Conservation (phyloP, 2,888 invertebrate species). For the Thera obeliscata region DNA sequence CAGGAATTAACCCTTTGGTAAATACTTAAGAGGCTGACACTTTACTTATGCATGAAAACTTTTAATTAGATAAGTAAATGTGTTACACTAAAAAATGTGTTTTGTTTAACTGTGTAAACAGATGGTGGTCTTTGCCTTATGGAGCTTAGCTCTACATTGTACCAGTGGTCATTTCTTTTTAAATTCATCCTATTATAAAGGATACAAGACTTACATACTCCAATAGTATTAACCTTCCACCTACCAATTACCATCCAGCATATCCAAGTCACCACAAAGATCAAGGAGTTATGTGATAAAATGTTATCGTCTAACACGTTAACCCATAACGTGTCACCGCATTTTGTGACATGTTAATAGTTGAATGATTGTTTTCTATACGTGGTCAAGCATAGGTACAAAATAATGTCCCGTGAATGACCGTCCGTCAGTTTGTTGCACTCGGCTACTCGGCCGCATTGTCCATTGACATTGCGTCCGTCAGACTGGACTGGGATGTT, state of each 20-base stretch:
- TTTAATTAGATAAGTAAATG: no score
- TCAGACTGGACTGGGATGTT: constrained; percentile 34
- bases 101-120: no score
- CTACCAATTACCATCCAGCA: constrained; percentile 8
- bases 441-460: constrained; percentile 63
- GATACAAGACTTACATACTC: no score
- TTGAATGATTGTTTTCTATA: constrained; percentile 38
- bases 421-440: constrained; percentile 73
- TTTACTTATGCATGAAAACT: no score
- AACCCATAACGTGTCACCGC: constrained; percentile 20
- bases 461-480: constrained; percentile 71
- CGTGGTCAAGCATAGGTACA: constrained; percentile 58
- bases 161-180: no score
- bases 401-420: constrained; percentile 68
- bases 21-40: no score
- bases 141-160: no score
- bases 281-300: constrained; percentile 14
- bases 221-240: background rate
- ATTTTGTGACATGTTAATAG: constrained; percentile 24
- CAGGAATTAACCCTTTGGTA: no score
- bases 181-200: no score
- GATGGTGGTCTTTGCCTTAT: no score
- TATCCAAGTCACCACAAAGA: background rate
- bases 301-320: constrained; percentile 14
- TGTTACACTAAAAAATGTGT: no score